These are phyloP conservation scores for Oryzias woworae DNA, from an alignment of 2,113 vertebrate genomes.

Conservation along the genomic window DNA sequence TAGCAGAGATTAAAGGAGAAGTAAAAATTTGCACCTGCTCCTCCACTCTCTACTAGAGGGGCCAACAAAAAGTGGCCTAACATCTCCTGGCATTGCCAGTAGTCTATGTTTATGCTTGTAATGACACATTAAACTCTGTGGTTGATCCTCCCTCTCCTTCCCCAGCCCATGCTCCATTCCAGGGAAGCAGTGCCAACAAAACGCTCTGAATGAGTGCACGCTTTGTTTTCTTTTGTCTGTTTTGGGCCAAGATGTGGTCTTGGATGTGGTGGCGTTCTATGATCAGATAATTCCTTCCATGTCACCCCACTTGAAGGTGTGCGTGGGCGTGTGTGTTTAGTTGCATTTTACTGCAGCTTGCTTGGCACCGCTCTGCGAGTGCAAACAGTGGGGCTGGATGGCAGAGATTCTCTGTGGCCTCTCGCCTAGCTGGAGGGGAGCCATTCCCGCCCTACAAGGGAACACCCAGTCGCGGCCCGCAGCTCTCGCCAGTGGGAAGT, in stretches of 20 bases:
- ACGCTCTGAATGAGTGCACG: constrained; percentile 69
- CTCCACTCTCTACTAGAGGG: constrained; percentile 63
- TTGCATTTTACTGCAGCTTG: constrained; percentile 38
- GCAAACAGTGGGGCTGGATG: constrained; percentile 67
- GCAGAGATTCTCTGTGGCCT: constrained; percentile 68
- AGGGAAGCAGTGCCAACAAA: constrained; percentile 66
- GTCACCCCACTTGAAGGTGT: constrained; percentile 66
- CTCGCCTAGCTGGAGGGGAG: constrained; percentile 72
- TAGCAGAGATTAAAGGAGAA: constrained; percentile 38
- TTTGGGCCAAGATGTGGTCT: constrained; percentile 71
- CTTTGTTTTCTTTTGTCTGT: constrained; percentile 75
- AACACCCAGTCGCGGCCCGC: constrained; percentile 57
- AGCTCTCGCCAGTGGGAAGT: constrained; percentile 64
- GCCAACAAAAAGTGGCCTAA: constrained; percentile 70
- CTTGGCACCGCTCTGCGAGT: constrained; percentile 57
- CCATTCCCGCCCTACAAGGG: constrained; percentile 62
- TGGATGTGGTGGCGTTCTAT: constrained; percentile 73
- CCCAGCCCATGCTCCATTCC: constrained; percentile 61
- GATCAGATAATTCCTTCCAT: constrained; percentile 73
- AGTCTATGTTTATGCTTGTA: constrained; percentile 77
- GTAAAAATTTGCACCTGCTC: constrained; percentile 65
- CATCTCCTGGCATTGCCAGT: constrained; percentile 75
- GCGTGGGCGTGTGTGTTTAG: constrained; percentile 46
- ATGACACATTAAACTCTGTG: constrained; percentile 78
- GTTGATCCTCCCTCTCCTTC: constrained; percentile 46